Evolutionary conservation across 1,140 invertebrate genomes (phyloP).

Genomic region (Potamilus streckersoni): DNA sequence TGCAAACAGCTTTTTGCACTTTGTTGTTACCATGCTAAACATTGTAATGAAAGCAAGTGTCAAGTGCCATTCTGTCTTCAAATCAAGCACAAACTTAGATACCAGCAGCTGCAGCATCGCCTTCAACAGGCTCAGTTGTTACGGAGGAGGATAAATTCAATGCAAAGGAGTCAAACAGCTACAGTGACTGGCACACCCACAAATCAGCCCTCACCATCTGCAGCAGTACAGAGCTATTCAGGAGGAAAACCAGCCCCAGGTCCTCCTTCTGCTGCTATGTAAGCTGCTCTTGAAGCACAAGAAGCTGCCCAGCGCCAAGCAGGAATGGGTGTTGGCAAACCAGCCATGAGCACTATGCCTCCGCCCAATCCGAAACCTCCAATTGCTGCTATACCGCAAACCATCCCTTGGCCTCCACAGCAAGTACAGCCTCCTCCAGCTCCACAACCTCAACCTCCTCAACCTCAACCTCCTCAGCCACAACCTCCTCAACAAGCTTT

Average conservation of each 20-base stretch:
- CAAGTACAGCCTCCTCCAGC: constrained; percentile 26
- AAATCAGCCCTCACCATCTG: constrained; percentile 15
- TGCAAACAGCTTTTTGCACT: constrained; percentile 99
- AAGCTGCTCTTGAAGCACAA: constrained; percentile 91
- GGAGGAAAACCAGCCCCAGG: constrained; percentile 73
- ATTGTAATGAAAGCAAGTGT: constrained; percentile 93
- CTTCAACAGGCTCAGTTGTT: constrained; percentile 87
- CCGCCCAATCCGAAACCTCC: constrained; percentile 18
- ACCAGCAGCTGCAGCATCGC: constrained; percentile 94
- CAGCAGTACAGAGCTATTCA: constrained; percentile 22
- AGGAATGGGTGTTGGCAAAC: constrained; percentile 36
- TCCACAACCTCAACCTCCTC: constrained; percentile 16
- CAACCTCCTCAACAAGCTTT: constrained; percentile 8
- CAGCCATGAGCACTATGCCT: constrained; percentile 37
- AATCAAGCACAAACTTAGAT: constrained; percentile 96
- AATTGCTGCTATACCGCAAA: constrained; percentile 24
- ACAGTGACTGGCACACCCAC: constrained; percentile 66
- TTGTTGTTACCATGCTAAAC: constrained; percentile 99
- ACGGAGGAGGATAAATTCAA: constrained; percentile 84
- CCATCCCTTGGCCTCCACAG: constrained; percentile 13
- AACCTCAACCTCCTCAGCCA: constrained; percentile 5
- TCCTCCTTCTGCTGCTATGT: constrained; percentile 84
- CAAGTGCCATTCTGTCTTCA: constrained; percentile 98
- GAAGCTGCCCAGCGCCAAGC: constrained; percentile 77
- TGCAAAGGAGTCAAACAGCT: constrained; percentile 69